Evolutionary conservation across 2,113 vertebrate species (phyloP).

Genomic region (Etheostoma spectabile): DNA sequence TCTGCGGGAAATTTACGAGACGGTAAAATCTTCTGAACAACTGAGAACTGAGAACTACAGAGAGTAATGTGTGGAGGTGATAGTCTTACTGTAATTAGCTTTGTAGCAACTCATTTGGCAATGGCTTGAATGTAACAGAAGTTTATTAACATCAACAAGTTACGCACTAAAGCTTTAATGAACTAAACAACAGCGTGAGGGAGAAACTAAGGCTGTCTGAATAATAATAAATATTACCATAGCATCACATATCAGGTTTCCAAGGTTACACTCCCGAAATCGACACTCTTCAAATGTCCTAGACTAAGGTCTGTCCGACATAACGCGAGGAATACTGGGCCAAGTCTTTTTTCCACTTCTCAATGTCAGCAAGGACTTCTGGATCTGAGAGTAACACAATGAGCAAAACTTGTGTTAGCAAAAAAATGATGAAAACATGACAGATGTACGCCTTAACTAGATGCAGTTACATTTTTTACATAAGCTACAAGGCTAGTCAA

Average conservation of each 20-base stretch:
- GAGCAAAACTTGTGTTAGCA: not conserved
- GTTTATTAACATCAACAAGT: too few relatives aligned
- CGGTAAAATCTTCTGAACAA: too few relatives aligned
- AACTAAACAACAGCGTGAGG: not conserved
- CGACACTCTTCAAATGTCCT: slow-evolving; percentile 88
- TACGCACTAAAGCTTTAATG: not conserved
- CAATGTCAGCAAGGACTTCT: slow-evolving; percentile 85
- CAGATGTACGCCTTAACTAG: not conserved
- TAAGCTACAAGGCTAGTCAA: not conserved
- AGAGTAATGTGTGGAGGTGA: too few relatives aligned
- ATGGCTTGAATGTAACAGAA: too few relatives aligned
- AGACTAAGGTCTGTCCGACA: slow-evolving; percentile 90
- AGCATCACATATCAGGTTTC: slow-evolving; percentile 95
- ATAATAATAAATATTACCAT: slow-evolving; percentile 82
- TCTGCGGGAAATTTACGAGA: too few relatives aligned
- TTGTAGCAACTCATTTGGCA: too few relatives aligned
- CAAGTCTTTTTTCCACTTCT: slow-evolving; percentile 84
- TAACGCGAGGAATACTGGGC: slow-evolving; percentile 84
- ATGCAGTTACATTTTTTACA: not conserved
- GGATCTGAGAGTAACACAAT: slow-evolving; percentile 77
- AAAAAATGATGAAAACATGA: not conserved
- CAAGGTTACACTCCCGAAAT: slow-evolving; percentile 92
- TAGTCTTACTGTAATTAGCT: too few relatives aligned
- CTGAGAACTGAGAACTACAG: too few relatives aligned
- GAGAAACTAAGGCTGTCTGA: not conserved